Base-by-base conservation (phyloP, 1,140 invertebrate species). In the Diuraphis noxia region DNA sequence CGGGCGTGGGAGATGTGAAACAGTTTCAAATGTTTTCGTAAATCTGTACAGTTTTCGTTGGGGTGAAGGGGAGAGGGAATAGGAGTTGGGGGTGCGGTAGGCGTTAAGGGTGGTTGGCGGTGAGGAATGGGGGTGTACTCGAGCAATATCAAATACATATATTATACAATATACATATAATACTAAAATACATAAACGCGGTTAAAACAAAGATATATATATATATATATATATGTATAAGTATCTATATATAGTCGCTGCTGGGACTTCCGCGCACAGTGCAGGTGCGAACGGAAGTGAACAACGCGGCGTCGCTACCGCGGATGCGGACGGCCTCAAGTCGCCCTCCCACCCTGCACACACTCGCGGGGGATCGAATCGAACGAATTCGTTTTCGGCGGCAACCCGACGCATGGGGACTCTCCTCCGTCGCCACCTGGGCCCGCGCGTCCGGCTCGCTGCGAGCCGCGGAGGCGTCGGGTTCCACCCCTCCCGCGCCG, bases 401-500 rank as follows among this genome's bases (percentile, higher is more conserved):
- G 13, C 36, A 25, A 72, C n/a, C 56, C 56, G n/a, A n/a, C n/a
- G 56, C 56, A n/a, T n/a, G 56, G 56, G 56, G 56, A 72, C 56
- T 72, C 56, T 17, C n/a, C 56, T n/a, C 56, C 56, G n/a, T n/a
- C 30, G 30, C 30, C 56, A 63, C 56, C 56, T 17, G 56, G n/a
- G 17, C 56, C 56, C 56, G 17, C 56, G 30, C 56, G 56, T n/a
- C 56, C 56, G 56, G 30, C 56, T 13, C n/a, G 13, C 13, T 34
- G 38, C 23, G 79, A 23, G 77, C 43, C 36, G 49, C 2, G 43
- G 52, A 52, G 49, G 52, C 85, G 46, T 52, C 34, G 87, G 40
- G 40, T 41, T 89, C 88, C 88, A 81, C 88, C 88, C 72, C 43
- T 49, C 77, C 89, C 43, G 43, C 77, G 23, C 77, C 34, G 34